These are phyloP conservation scores for Lordiphosa clarofinis DNA, from an alignment of 1,140 invertebrate genomes.

Conservation along the genomic window DNA sequence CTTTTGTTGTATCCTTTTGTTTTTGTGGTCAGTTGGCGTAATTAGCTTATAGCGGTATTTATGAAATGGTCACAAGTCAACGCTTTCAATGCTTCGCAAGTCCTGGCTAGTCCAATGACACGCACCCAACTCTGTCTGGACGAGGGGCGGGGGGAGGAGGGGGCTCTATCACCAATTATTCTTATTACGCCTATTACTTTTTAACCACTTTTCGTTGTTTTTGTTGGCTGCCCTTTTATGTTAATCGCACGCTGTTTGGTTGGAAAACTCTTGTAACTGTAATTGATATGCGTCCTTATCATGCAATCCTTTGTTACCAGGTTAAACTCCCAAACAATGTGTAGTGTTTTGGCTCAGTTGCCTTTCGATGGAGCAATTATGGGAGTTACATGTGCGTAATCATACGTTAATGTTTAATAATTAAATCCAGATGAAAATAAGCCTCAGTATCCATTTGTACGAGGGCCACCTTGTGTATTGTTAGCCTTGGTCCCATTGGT, in stretches of 20 bases:
- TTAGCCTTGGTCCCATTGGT: too few relatives aligned
- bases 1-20: constrained; percentile 25
- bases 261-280: constrained; percentile 68
- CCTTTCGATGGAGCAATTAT: constrained; percentile 10
- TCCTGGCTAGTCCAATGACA: constrained; percentile 26
- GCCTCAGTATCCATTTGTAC: too few relatives aligned
- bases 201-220: constrained; percentile 62
- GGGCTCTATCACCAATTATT: constrained; percentile 61
- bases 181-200: constrained; percentile 75
- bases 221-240: constrained; percentile 68
- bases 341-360: constrained; percentile 8
- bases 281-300: constrained; percentile 76
- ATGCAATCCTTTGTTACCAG: constrained; percentile 61
- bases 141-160: constrained; percentile 6
- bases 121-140: constrained; percentile 21
- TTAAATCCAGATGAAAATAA: too few relatives aligned
- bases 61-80: constrained; percentile 79
- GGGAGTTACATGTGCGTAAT: constrained; percentile 2
- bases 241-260: constrained; percentile 58
- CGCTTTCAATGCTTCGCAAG: constrained; percentile 46
- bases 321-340: constrained; percentile 3
- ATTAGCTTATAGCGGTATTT: constrained; percentile 79
- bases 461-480: too few relatives aligned
- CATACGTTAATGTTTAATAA: too few relatives aligned
- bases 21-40: constrained; percentile 58